phyloP scores from a whole-genome alignment of 2,888 invertebrate species.

The Thumatha senex region DNA sequence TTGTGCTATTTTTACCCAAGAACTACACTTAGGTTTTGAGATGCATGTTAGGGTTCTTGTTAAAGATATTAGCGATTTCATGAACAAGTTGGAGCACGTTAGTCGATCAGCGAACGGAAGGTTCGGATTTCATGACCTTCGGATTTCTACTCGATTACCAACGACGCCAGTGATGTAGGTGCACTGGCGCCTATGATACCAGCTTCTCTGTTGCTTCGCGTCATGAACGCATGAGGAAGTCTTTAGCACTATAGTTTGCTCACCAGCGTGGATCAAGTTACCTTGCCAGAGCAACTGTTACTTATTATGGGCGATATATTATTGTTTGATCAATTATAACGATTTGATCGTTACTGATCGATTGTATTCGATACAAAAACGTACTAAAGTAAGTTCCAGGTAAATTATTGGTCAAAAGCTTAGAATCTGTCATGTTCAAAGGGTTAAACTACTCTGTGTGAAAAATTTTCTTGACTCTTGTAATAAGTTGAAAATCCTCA shows the following conservation, averaged over 20 bases:
- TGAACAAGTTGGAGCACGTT: conserved; percentile 32
- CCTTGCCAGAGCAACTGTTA: conserved; percentile 21
- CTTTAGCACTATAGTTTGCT: conserved; percentile 36
- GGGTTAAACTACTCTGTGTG: too few species aligned
- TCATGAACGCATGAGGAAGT: conserved; percentile 55
- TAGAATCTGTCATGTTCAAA: too few species aligned
- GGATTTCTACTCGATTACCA: conserved; percentile 74
- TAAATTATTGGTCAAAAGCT: too few species aligned
- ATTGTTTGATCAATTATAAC: too few species aligned
- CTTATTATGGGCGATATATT: conserved; percentile 13
- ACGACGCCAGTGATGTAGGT: conserved; percentile 66
- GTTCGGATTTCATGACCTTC: conserved; percentile 79
- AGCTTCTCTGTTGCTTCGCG: conserved; percentile 58
- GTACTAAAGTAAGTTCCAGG: too few species aligned
- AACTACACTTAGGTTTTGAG: neutral
- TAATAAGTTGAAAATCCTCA: too few species aligned
- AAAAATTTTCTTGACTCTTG: too few species aligned
- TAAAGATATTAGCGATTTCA: conserved; percentile 6
- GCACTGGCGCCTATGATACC: conserved; percentile 65
- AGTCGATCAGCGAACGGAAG: conserved; percentile 67
- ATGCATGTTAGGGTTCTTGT: conserved; percentile 11
- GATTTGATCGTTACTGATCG: neutral
- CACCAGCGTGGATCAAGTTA: conserved; percentile 38
- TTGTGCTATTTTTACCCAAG: conserved; percentile 31
- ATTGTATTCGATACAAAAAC: too few species aligned